Percentiles rank a stretch among this genome's conserved stretches.
Evolutionary conservation across 1,140 invertebrate species (phyloP).

Genomic region (Campodea augens): DNA sequence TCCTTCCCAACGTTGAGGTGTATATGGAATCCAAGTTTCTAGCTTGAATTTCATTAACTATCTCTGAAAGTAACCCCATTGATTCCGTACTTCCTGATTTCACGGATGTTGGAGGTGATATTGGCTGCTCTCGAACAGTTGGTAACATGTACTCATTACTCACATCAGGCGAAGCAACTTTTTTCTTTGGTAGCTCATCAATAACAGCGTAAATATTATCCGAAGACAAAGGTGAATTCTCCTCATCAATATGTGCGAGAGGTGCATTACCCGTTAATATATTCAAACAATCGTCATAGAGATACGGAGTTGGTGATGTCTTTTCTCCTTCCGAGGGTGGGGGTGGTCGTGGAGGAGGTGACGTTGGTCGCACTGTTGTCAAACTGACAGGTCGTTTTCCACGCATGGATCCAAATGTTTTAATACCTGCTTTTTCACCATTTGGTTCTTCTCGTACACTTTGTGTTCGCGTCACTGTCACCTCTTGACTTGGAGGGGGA

Average conservation of each 20-base stretch:
- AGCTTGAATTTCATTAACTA: slow-evolving; percentile 66
- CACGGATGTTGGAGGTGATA: slow-evolving; percentile 26
- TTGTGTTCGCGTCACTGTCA: slow-evolving; percentile 19
- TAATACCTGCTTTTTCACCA: slow-evolving; percentile 26
- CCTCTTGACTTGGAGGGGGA: slow-evolving; percentile 10
- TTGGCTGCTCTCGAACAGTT: slow-evolving; percentile 13
- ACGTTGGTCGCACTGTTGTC: slow-evolving; percentile 34
- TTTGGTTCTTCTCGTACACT: slow-evolving; percentile 27
- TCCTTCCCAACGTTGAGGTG: slow-evolving; percentile 29
- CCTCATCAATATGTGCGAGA: slow-evolving; percentile 39
- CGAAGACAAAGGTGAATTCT: slow-evolving; percentile 26
- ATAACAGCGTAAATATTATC: slow-evolving; percentile 76
- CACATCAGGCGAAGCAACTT: slow-evolving; percentile 15
- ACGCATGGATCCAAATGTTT: slow-evolving; percentile 59
- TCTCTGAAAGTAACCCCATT: slow-evolving; percentile 55
- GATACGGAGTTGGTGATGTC: slow-evolving; percentile 14
- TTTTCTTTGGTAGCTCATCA: slow-evolving; percentile 37
- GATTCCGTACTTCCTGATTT: slow-evolving; percentile 32
- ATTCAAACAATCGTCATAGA: slow-evolving; percentile 58
- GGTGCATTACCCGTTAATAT: slow-evolving; percentile 30
- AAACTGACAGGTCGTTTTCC: slow-evolving; percentile 47
- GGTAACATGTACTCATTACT: slow-evolving; percentile 11
- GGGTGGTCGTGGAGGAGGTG: slow-evolving; percentile 39
- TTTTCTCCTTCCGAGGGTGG: slow-evolving; percentile 12
- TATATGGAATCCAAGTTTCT: slow-evolving; percentile 70